These are phyloP conservation scores for Passer montanus DNA, from an alignment of 2,113 vertebrate genomes.

Conservation along the genomic window DNA sequence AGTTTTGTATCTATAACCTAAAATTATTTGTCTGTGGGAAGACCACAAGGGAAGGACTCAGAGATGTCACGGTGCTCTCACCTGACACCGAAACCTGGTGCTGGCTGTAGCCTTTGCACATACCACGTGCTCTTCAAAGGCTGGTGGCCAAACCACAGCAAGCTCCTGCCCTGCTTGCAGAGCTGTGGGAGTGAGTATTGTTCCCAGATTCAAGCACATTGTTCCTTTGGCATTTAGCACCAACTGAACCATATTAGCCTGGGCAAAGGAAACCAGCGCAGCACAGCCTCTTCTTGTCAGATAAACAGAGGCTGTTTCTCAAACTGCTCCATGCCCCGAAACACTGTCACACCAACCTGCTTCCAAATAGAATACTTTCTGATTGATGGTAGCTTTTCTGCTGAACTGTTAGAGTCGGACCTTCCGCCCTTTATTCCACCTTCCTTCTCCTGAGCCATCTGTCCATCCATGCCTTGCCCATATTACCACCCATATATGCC, in stretches of 20 bases:
- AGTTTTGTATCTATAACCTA: background rate
- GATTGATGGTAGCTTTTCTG: background rate
- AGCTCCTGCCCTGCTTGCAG: background rate
- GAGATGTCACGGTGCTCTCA: rapidly evolving
- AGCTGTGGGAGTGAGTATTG: background rate
- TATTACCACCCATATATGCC: background rate
- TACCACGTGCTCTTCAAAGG: background rate
- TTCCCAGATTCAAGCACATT: background rate
- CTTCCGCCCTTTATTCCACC: background rate
- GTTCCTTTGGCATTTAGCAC: background rate
- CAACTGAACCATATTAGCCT: background rate
- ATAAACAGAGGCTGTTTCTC: background rate
- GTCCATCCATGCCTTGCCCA: background rate
- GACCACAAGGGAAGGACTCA: background rate
- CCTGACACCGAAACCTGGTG: background rate
- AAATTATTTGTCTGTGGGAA: background rate
- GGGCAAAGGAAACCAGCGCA: background rate
- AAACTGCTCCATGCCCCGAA: rapidly evolving
- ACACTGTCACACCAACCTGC: rapidly evolving
- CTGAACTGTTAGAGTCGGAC: background rate
- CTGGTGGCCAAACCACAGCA: background rate
- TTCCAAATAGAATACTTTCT: background rate
- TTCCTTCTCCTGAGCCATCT: background rate
- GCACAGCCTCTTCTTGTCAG: background rate
- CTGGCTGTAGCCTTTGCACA: background rate